Evolutionary conservation across 2,797 vertebrate species (phyloP), one percentile per base, ranked within the genome.

Genomic region (Dendrocincla fuliginosa): DNA sequence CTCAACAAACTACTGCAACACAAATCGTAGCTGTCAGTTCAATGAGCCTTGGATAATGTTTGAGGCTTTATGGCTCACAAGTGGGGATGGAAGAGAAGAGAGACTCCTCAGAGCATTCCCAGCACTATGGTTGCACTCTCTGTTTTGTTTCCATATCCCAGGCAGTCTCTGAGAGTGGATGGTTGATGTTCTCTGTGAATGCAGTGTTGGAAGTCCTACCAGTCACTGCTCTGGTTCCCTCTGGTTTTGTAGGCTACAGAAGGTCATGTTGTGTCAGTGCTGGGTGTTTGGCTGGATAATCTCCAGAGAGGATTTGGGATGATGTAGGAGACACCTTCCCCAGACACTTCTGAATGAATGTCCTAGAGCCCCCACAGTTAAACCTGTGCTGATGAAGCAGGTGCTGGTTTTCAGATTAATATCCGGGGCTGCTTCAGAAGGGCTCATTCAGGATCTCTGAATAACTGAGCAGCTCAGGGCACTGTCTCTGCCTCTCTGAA

Each of bases 1-100:
- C 89, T 88, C 71, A 56, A 18, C 57, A 60, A 83, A 68, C 4
- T 24, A 59, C 24, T 6, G 47, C 63, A 42, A 55, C 78, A 81
- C 76, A 79, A 93, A 91, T 94, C 80, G 64, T 75, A 67, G 63
- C 73, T 91, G 69, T 87, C 79, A 85, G 79, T 78, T 92, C 79
- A 76, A 27, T 87, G 57, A 91, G 83, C 61, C 56, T 59, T 95
- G 70, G 37, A 33, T 80, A 71, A 59, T 85, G 67, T 74, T 87
- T 83, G 65, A 86, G 55, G 80, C 6, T 94, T 93, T 88, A 47
- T 46, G 44, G 33, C 59, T 69, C 33, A 23, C 55, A 73, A 39
- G 47, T 10, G 3, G 33, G 56, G 47, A 39, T 52, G 67, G 59
- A 78, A 64, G 44, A 67, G 33, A 70, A 82, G 42, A 28, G n/a